Conservation (phyloP, 2,888 invertebrate species). For the Latrodectus elegans region DNA sequence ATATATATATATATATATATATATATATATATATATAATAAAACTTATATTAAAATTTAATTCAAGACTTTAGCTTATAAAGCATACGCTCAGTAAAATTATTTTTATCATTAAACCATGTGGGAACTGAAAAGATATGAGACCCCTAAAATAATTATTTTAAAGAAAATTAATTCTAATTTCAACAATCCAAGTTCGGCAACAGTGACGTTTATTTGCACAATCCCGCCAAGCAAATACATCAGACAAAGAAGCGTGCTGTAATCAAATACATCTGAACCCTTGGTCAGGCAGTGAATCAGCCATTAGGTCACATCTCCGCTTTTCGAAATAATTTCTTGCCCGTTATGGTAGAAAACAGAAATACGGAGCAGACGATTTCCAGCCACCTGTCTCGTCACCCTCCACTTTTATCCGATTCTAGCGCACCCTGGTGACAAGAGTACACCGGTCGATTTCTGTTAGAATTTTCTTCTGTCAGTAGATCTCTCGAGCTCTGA, state of each 20-base stretch:
- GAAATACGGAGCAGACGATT: conserved; percentile 12
- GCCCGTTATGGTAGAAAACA: conserved; percentile 46
- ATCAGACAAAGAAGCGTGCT: not conserved
- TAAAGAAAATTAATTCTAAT: too few relatives aligned
- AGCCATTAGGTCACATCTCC: conserved; percentile 42
- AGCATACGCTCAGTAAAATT: too few relatives aligned
- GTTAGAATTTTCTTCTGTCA: conserved; percentile 7
- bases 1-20: too few relatives aligned
- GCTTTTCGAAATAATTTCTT: conserved; percentile 16
- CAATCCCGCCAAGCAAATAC: not conserved
- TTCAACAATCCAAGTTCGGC: too few relatives aligned
- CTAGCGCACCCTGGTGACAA: conserved; percentile 23
- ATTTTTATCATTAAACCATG: too few relatives aligned
- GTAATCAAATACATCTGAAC: conserved; percentile 20
- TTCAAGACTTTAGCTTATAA: too few relatives aligned
- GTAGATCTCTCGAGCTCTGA: not conserved
- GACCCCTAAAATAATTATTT: too few relatives aligned
- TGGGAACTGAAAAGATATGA: too few relatives aligned
- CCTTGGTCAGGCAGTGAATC: conserved; percentile 33
- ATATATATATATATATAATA: too few relatives aligned
- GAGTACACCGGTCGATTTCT: conserved; percentile 38
- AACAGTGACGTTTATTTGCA: too few relatives aligned
- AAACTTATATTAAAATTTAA: too few relatives aligned
- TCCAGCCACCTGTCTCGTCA: conserved; percentile 5
- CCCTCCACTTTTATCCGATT: not conserved